Evolutionary conservation across 2,113 vertebrate species (phyloP).

Genomic region (Atlantisia rogersi): DNA sequence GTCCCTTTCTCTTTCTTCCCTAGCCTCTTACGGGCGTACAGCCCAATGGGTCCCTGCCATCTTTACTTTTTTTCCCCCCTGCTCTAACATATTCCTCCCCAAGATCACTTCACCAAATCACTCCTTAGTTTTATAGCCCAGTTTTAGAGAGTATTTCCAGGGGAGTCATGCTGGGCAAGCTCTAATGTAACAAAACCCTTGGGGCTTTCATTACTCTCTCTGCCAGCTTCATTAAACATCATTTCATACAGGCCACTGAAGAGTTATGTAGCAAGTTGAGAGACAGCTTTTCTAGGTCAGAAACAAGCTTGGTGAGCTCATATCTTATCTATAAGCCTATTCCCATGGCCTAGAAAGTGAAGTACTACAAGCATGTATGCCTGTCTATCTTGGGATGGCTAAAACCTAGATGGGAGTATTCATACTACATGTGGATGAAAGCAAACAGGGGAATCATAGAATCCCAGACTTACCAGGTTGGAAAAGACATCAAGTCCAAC

Average conservation of each 20-base stretch:
- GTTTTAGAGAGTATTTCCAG: constrained; percentile 26
- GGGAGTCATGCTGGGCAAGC: constrained; percentile 11
- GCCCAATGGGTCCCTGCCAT: neutral
- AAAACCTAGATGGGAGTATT: neutral
- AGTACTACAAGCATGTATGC: neutral
- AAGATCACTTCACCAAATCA: neutral
- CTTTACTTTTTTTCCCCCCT: neutral
- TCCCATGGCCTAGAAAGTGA: neutral
- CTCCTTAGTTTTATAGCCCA: neutral
- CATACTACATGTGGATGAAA: neutral
- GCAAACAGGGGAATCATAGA: neutral
- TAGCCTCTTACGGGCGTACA: neutral
- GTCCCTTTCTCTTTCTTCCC: neutral
- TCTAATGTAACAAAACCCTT: constrained; percentile 56
- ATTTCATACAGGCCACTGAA: constrained; percentile 42
- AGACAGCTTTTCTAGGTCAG: constrained; percentile 60
- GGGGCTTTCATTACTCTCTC: constrained; percentile 57
- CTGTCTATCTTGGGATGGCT: neutral
- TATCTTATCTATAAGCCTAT: constrained; percentile 12
- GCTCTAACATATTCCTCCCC: neutral
- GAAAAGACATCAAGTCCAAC: no score
- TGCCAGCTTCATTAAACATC: constrained; percentile 64
- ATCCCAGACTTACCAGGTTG: no score
- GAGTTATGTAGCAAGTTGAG: constrained; percentile 40
- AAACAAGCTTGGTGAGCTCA: constrained; percentile 47